These are phyloP conservation scores for Crypturellus undulatus DNA, from an alignment of 2,113 vertebrate genomes.

Conservation along the genomic window DNA sequence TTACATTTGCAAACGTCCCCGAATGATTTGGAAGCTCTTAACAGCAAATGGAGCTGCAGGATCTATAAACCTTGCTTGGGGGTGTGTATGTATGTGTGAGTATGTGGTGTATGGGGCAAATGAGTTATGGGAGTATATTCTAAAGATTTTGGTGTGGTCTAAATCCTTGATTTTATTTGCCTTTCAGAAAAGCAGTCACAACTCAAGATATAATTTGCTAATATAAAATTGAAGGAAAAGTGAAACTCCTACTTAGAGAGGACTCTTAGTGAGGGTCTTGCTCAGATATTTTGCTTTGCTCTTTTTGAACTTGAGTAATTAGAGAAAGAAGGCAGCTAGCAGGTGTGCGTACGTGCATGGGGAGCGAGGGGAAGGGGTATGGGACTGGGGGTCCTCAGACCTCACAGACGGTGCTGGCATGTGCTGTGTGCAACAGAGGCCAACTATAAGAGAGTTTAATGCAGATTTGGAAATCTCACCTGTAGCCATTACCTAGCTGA, in stretches of 20 bases:
- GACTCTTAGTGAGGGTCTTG: not conserved
- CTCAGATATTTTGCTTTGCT: not conserved
- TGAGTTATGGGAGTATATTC: not conserved
- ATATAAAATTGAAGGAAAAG: not conserved
- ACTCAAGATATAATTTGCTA: not conserved
- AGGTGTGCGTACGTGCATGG: not conserved
- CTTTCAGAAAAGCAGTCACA: not conserved
- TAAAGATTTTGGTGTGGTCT: not conserved
- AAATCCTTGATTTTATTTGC: not conserved
- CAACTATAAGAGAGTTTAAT: not conserved
- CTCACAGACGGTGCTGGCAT: not conserved
- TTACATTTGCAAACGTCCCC: not conserved
- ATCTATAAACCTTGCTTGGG: not conserved
- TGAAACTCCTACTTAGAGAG: not conserved
- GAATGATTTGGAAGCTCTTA: not conserved
- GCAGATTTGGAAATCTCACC: not conserved
- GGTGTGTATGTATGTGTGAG: not conserved
- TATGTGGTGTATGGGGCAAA: not conserved
- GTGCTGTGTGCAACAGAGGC: not conserved
- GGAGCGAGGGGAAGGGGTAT: not conserved
- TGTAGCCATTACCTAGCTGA: not conserved
- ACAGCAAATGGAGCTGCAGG: not conserved
- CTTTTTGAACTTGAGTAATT: not conserved
- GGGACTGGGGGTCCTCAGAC: no score
- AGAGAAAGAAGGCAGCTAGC: not conserved